phyloP scores from a whole-genome alignment of 2,797 vertebrate genomes.

The Tauraco hartlaubi region DNA sequence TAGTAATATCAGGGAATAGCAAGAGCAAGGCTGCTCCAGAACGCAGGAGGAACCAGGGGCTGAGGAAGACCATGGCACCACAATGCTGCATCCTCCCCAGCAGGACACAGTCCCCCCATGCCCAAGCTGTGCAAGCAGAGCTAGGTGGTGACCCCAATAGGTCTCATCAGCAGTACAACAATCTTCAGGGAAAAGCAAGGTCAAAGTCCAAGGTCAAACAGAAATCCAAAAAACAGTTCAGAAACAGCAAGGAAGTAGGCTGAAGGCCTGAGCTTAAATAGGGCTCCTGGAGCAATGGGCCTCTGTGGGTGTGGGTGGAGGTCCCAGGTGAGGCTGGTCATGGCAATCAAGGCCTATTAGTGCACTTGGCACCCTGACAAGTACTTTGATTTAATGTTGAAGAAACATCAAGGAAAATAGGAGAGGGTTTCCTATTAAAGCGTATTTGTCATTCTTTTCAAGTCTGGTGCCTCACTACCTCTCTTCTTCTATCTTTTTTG shows the following conservation, averaged over 20 bases:
- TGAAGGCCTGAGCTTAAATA: background rate
- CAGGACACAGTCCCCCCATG: background rate
- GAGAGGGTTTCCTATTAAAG: background rate
- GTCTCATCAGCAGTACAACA: background rate
- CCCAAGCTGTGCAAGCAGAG: background rate
- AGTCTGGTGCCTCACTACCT: background rate
- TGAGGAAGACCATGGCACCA: background rate
- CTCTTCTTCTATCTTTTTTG: background rate
- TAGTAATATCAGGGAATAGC: too few relatives aligned
- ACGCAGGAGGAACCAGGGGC: background rate
- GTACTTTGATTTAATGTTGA: background rate
- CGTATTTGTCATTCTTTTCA: background rate
- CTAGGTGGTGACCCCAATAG: background rate
- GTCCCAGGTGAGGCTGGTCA: background rate
- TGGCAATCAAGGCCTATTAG: background rate
- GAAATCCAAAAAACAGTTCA: background rate
- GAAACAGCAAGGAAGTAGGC: background rate
- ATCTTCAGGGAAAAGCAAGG: background rate
- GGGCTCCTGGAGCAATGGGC: background rate
- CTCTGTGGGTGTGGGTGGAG: too few relatives aligned
- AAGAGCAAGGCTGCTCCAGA: background rate
- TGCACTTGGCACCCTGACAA: background rate
- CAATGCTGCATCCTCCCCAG: background rate
- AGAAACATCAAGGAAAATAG: background rate
- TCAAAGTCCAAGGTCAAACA: background rate